A percentile compares a stretch with the other conserved stretches of the same genome.
phyloP scores from a whole-genome alignment of 2,797 vertebrate genomes.

The Fundulus diaphanus region DNA sequence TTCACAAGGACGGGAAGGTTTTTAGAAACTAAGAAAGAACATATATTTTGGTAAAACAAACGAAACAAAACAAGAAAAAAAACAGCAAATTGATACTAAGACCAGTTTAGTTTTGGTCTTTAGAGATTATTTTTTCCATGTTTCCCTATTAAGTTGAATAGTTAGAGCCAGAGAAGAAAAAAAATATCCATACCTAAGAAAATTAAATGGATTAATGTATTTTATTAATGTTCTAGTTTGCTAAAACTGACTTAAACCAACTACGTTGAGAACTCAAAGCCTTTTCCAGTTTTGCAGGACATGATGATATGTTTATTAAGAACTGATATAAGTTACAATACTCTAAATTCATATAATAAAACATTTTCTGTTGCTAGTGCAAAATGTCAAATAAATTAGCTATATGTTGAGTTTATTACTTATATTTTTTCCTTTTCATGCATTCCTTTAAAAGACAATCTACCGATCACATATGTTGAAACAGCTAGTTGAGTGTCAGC shows the following conservation, averaged over 20 bases:
- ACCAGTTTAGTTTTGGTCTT: neutral
- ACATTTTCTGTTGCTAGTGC: neutral
- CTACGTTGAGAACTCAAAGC: neutral
- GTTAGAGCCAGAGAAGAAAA: neutral
- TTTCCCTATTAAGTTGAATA: neutral
- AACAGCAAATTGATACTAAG: neutral
- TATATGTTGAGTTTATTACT: neutral
- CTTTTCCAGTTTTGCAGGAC: neutral
- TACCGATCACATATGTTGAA: neutral
- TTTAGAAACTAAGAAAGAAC: neutral
- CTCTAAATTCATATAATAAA: neutral
- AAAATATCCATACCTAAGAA: neutral
- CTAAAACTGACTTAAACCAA: neutral
- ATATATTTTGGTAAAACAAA: neutral
- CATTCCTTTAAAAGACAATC: neutral
- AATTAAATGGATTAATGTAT: neutral
- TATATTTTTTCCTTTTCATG: neutral
- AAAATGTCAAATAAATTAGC: neutral
- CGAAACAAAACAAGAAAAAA: neutral
- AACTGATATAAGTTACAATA: neutral
- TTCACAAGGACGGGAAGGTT: neutral
- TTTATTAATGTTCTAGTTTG: neutral
- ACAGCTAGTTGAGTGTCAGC: slow-evolving; percentile 5
- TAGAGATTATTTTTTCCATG: neutral
- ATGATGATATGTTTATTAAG: neutral